Evolutionary conservation across 2,113 vertebrate genomes (phyloP), one percentile per base, ranked within the genome.

Genomic region (Pyrgilauda ruficollis): DNA sequence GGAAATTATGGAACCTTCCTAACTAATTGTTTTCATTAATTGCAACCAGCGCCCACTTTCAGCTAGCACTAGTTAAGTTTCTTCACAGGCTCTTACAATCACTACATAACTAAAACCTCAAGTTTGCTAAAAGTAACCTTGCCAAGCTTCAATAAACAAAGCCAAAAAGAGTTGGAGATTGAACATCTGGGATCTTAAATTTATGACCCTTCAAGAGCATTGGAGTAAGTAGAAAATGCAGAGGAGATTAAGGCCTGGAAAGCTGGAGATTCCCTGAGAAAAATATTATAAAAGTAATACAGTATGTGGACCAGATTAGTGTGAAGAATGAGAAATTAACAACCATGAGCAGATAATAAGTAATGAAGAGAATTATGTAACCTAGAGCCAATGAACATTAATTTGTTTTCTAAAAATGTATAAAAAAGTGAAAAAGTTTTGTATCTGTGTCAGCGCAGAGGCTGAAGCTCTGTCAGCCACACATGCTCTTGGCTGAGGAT

Each of bases 381-480:
- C 14, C 35, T 7, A 68, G 26, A 76, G n/a, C 5, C 4, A 59
- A 43, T 22, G 7, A 43, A 35, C 15, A 13, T 21, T 13, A 13
- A 67, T 67, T 26, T 27, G 1, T 55, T 58, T 35, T 7, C 26
- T 76, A 68, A 59, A 86, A 52, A 52, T 22, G 21, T 43, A 11
- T 9, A 20, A 56, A 30, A 24, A 30, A 49, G 15, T 75, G 17
- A 17, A 58, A 30, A 46, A 18, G 26, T 9, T 76, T 43, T 43
- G 4, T 9, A 30, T 35, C 10, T 58, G 35, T 0, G 0, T 31
- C 0, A 0, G 43, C 35, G 44, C 3, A 11, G 43, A 76, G 23
- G 35, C 35, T 20, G 31, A 35, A 41, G 56, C 50, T 43, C 21
- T 20, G 43, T 43, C 35, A 76, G 26, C 31, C 15, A 16, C 61